Percentiles rank a stretch among this genome's conserved stretches.
phyloP scores from a whole-genome alignment of 2,113 vertebrate species.

The Rhinolophus ferrumequinum region DNA sequence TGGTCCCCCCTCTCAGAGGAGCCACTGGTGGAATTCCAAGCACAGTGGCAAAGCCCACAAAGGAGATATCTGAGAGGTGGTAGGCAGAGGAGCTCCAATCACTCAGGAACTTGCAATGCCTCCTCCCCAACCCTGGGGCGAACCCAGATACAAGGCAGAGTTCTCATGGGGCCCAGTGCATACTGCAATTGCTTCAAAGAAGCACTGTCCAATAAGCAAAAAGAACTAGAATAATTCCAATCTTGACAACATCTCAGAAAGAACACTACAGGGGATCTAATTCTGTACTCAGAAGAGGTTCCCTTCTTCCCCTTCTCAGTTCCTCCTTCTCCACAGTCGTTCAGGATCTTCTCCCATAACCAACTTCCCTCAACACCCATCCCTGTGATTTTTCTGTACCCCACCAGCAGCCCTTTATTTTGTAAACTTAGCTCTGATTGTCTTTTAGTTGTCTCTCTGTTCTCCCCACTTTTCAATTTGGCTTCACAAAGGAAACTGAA shows the following conservation, averaged over 20 bases:
- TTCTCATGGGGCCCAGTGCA: rapidly evolving
- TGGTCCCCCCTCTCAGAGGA: neutral
- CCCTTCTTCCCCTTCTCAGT: rapidly evolving
- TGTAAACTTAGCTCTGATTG: neutral
- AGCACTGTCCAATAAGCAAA: neutral
- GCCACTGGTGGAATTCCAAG: neutral
- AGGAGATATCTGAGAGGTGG: neutral
- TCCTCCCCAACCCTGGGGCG: neutral
- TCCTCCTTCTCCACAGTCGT: rapidly evolving
- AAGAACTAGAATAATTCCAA: neutral
- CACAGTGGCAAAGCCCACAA: neutral
- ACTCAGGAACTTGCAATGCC: neutral
- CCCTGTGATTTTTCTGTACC: neutral
- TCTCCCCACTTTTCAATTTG: neutral
- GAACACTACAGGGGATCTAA: neutral
- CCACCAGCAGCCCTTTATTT: neutral
- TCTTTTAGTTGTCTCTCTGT: neutral
- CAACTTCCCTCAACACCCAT: rapidly evolving
- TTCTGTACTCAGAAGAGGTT: neutral
- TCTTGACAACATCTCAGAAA: neutral
- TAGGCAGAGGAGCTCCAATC: neutral
- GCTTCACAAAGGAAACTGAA: neutral
- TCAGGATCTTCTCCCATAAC: neutral
- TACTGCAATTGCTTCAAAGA: neutral
- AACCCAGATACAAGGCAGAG: neutral